Conservation (phyloP, 2,797 vertebrate species). For the Coregonus ussuriensis region DNA sequence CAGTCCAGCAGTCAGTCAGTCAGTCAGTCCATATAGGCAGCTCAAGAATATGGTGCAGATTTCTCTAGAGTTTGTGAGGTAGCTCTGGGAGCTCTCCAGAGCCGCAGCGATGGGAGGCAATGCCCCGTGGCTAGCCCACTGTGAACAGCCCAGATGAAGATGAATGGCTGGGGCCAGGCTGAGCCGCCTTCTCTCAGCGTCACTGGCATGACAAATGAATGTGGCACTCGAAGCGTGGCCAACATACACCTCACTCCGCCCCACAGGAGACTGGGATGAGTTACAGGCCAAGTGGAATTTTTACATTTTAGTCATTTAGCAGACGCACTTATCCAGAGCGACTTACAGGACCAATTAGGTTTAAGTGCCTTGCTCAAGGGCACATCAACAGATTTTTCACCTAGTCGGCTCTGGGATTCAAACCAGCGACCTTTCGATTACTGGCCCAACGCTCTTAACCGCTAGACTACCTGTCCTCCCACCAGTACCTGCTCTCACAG, state of each 20-base stretch:
- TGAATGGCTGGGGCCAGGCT: constrained; percentile 50
- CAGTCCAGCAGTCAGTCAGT: background rate
- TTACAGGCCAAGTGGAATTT: constrained; percentile 53
- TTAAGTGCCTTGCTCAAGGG: no score
- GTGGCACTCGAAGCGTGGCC: constrained; percentile 48
- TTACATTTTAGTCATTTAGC: no score
- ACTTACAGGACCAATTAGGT: no score
- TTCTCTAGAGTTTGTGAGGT: background rate
- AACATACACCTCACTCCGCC: constrained; percentile 63
- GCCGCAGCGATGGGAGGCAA: constrained; percentile 17
- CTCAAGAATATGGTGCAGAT: background rate
- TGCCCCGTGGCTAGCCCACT: constrained; percentile 46
- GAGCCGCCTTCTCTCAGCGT: constrained; percentile 39
- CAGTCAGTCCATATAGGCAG: background rate
- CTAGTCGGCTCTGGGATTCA: no score
- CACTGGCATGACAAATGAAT: constrained; percentile 60
- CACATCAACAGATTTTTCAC: no score
- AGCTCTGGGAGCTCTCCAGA: constrained; percentile 39
- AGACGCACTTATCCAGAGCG: no score
- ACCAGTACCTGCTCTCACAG: constrained; percentile 40
- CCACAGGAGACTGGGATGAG: constrained; percentile 56
- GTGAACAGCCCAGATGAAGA: constrained; percentile 47
- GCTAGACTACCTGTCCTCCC: constrained; percentile 33
- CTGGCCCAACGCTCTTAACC: no score
- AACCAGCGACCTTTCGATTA: no score